Evolutionary conservation across 2,797 vertebrate species (phyloP).

Genomic region (Adelosebastes latens): DNA sequence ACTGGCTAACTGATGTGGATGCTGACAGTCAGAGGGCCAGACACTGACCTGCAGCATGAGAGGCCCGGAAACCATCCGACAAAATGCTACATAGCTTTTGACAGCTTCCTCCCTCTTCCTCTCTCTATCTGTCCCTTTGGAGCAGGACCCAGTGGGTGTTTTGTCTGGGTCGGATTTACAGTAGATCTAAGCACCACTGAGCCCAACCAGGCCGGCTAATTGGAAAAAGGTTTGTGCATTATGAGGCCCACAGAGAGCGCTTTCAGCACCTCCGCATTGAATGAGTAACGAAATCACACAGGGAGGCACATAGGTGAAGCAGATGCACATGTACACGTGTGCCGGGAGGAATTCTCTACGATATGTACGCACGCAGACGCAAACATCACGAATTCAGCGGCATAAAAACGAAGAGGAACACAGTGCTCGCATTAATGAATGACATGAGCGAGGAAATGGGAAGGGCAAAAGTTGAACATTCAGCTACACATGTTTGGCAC

Average conservation of each 20-base stretch:
- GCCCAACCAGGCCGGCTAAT: constrained; percentile 61
- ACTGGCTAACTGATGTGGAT: constrained; percentile 38
- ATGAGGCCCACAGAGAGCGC: constrained; percentile 63
- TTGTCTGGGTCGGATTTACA: constrained; percentile 74
- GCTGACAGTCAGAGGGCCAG: constrained; percentile 51
- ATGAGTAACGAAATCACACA: constrained; percentile 46
- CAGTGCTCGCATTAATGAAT: constrained; percentile 40
- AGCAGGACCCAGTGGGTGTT: constrained; percentile 58
- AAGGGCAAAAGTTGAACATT: constrained; percentile 45
- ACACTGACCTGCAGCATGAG: constrained; percentile 47
- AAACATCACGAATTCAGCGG: constrained; percentile 33
- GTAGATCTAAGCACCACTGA: constrained; percentile 58
- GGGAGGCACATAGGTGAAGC: constrained; percentile 58
- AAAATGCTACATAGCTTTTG: constrained; percentile 49
- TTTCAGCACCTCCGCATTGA: constrained; percentile 69
- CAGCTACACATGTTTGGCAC: constrained; percentile 54
- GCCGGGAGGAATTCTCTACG: constrained; percentile 11
- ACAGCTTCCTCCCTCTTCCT: constrained; percentile 52
- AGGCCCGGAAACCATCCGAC: constrained; percentile 46
- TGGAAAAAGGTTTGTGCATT: constrained; percentile 74
- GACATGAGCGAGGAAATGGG: constrained; percentile 53
- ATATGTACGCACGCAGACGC: neutral
- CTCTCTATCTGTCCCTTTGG: constrained; percentile 42
- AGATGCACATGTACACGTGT: constrained; percentile 38
- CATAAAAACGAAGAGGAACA: constrained; percentile 35